phyloP scores from a whole-genome alignment of 2,113 vertebrate genomes.

The Pelodiscus sinensis region DNA sequence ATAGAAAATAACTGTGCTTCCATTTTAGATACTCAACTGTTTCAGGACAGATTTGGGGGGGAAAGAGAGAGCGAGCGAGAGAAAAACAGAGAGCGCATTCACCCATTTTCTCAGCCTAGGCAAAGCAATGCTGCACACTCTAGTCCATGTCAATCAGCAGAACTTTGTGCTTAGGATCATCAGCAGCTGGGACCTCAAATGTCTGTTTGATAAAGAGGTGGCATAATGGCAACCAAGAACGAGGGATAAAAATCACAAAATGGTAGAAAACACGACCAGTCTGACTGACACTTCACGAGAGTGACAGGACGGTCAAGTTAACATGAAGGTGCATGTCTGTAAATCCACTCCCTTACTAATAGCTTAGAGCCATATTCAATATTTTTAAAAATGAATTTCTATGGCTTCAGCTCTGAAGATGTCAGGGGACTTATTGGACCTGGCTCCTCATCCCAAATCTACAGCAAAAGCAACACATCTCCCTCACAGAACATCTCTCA shows the following conservation, averaged over 20 bases:
- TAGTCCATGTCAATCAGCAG: constrained; percentile 40
- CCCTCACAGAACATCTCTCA: neutral
- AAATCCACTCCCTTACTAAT: neutral
- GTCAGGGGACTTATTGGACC: constrained; percentile 27
- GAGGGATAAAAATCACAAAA: constrained; percentile 29
- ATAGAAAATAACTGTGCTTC: constrained; percentile 65
- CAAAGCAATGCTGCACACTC: constrained; percentile 8
- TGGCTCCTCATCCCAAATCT: constrained; percentile 18
- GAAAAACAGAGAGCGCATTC: neutral
- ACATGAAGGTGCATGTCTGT: neutral
- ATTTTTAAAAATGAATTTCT: neutral
- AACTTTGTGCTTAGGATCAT: constrained; percentile 1
- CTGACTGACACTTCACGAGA: neutral
- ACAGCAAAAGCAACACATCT: neutral
- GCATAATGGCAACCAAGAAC: constrained; percentile 35
- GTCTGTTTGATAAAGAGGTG: constrained; percentile 5
- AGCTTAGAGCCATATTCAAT: neutral
- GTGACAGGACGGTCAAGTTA: neutral
- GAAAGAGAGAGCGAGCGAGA: neutral
- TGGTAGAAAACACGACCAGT: neutral
- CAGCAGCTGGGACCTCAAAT: constrained; percentile 23
- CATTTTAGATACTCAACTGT: constrained; percentile 63
- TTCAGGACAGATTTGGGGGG: constrained; percentile 20
- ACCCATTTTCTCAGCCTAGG: constrained; percentile 10
- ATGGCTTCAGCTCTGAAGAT: constrained; percentile 23